A percentile compares a stretch with the other conserved stretches of the same genome.
These are phyloP conservation scores for Cyprinus carpio DNA, from an alignment of 2,113 vertebrate species.

Conservation along the genomic window DNA sequence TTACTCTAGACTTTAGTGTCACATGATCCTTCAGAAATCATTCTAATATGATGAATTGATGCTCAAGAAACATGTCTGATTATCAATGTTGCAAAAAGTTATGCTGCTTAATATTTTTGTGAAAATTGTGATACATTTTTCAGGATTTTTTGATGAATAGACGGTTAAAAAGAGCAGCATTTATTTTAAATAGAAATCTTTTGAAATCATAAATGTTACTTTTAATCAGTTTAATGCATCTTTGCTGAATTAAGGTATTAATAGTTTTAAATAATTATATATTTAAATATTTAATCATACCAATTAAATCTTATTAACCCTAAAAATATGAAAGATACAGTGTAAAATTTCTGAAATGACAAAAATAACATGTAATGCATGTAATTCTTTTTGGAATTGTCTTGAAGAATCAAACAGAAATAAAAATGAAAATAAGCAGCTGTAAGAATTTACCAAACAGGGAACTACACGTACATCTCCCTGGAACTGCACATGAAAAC, in stretches of 20 bases:
- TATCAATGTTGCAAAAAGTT: no score
- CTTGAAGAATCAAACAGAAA: conserved; percentile 43
- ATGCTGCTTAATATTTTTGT: no score
- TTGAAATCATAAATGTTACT: background rate
- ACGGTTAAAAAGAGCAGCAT: no score
- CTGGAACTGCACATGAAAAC: background rate
- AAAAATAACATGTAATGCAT: background rate
- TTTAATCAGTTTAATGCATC: background rate
- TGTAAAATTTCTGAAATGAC: background rate
- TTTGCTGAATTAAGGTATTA: background rate
- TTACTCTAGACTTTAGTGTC: background rate
- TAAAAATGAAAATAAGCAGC: conserved; percentile 5
- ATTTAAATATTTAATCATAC: background rate
- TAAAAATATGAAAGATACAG: background rate
- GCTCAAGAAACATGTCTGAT: no score
- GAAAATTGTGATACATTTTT: no score
- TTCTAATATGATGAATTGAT: background rate
- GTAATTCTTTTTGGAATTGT: conserved; percentile 14
- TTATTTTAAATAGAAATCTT: no score
- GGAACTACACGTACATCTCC: conserved; percentile 31
- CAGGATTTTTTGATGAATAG: no score
- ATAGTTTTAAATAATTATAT: background rate
- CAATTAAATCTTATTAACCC: background rate
- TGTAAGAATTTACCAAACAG: conserved; percentile 19
- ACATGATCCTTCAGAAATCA: background rate